phyloP scores from a whole-genome alignment of 2,888 invertebrate species.

The Phengaris alcon region DNA sequence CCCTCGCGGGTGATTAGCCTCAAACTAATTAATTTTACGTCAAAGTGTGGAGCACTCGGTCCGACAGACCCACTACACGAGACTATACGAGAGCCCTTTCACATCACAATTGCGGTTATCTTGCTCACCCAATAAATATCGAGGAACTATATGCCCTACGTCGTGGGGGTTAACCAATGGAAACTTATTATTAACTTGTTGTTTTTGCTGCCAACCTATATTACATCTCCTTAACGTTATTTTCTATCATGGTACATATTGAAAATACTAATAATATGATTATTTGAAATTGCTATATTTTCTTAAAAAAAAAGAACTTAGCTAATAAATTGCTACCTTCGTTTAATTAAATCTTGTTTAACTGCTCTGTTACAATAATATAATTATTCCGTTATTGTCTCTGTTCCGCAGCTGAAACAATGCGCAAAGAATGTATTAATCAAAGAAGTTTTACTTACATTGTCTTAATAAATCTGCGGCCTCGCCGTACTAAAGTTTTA shows the following conservation, averaged over 20 bases:
- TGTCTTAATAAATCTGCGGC: constrained; percentile 18
- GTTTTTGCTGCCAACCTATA: not conserved
- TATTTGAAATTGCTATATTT: too few relatives aligned
- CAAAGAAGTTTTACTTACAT: constrained; percentile 34
- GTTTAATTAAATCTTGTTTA: constrained; percentile 1
- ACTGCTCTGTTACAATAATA: not conserved
- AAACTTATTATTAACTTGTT: not conserved
- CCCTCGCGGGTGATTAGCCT: constrained; percentile 58
- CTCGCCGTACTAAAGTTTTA: constrained; percentile 46
- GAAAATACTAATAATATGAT: too few relatives aligned
- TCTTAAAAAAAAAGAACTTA: not conserved
- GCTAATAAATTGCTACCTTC: not conserved
- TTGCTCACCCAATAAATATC: not conserved
- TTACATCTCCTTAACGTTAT: not conserved
- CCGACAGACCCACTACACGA: constrained; percentile 3
- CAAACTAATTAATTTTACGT: constrained; percentile 58
- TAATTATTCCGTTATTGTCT: constrained; percentile 18
- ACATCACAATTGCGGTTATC: not conserved
- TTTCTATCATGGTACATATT: too few relatives aligned
- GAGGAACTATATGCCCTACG: not conserved
- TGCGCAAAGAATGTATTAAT: constrained; percentile 27
- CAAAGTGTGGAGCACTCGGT: constrained; percentile 31
- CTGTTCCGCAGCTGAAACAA: constrained; percentile 9
- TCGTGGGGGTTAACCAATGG: not conserved
- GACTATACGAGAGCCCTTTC: not conserved